Base-by-base conservation (phyloP, 2,888 invertebrate species). In the Athalia cordata region DNA sequence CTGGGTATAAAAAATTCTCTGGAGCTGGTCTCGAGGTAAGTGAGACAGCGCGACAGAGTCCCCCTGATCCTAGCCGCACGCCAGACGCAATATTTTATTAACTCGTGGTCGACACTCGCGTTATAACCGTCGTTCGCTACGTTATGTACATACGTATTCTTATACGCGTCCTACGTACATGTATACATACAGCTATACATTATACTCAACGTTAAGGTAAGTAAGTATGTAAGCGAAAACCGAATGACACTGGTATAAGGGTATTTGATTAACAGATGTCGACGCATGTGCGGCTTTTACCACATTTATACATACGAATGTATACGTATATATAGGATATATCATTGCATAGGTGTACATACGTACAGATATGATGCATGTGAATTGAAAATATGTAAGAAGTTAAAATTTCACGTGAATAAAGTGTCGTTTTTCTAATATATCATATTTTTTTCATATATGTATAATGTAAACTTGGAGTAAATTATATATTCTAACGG, bases 241-340 rank as follows among this genome's bases (percentile, higher is more conserved):
- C 62, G 62, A 61, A 64, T 64, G 75, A 87, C 87, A 87, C 87
- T 87, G 87, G 87, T 87, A 29, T 29, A 29, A 29, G 29, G 29
- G 29, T 29, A 84, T 87, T 87, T 87, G 86, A 87, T 87, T 86
- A 86, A 83, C 85, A 82, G 82, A 83, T 85, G 83, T 84, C 82
- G 85, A 81, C 83, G 82, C 84, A 83, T 80, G 81, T 81, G 82
- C 55, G 74, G 64, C 52, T 59, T 29, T 29, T 59, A 72, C n/a
- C 47, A 11, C 49, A 9, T 29, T 68, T 55, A 11, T 43, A 45
- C 47, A 50, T 1, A 45, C 11, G 5, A 11, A 52, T 52, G 50
- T 45, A 52, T 52, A 52, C 52, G 52, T 52, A 52, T 52, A 11
- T 52, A 52, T 52, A 11, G 52, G 1, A 11, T 29, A 11, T 52